Evolutionary conservation across 2,888 invertebrate genomes (phyloP).

Genomic region (Ormyrus thymus): DNA sequence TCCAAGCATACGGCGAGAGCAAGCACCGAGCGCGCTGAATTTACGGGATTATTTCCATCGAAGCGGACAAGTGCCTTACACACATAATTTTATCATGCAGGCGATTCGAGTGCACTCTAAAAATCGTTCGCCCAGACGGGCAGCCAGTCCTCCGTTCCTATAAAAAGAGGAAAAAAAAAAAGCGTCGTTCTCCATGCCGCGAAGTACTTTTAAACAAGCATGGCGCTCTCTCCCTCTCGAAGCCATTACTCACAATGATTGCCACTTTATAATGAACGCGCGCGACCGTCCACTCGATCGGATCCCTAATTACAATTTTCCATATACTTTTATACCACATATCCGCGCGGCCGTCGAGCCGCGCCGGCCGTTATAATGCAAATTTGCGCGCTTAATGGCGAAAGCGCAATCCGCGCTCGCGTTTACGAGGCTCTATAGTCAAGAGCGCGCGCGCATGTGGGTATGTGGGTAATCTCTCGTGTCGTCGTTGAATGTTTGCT

Average conservation of each 20-base stretch:
- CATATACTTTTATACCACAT: background rate
- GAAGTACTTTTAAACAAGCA: slow-evolving; percentile 32
- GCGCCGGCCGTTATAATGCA: slow-evolving; percentile 36
- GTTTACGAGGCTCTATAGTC: slow-evolving; percentile 33
- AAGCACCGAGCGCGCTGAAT: background rate
- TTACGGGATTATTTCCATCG: background rate
- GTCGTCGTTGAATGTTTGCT: slow-evolving; percentile 43
- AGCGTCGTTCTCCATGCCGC: no score
- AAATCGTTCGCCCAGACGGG: background rate
- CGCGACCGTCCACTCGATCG: slow-evolving; percentile 11
- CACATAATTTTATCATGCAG: background rate
- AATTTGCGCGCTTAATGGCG: slow-evolving; percentile 33
- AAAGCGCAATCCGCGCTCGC: slow-evolving; percentile 37
- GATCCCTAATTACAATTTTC: slow-evolving; percentile 27
- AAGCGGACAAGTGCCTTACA: background rate
- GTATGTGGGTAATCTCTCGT: slow-evolving; percentile 47
- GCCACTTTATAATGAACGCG: slow-evolving; percentile 32
- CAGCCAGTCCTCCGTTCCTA: no score
- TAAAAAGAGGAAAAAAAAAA: no score
- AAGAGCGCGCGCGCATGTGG: slow-evolving; percentile 19
- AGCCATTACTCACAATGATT: slow-evolving; percentile 37
- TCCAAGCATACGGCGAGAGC: no score
- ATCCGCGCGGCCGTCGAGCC: background rate
- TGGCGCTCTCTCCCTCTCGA: background rate
- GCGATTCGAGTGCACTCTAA: background rate